A percentile compares a stretch with the other conserved stretches of the same genome.
Conservation (phyloP, 2,113 vertebrate genomes). For the Brachypodius melanocephalos region DNA sequence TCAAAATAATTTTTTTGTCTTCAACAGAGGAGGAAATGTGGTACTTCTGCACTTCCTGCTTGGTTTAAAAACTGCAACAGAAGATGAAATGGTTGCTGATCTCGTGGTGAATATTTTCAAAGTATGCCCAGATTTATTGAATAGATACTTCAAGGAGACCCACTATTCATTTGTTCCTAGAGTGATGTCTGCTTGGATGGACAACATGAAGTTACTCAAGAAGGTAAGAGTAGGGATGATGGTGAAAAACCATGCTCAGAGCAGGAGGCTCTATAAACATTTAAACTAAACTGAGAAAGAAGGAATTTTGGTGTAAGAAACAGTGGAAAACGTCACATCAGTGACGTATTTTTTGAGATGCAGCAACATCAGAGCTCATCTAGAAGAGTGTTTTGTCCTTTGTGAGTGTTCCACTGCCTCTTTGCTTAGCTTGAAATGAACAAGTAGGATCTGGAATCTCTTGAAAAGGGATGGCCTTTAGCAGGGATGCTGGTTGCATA, state of each 20-base stretch:
- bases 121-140: conserved; percentile 86
- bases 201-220: conserved; percentile 86
- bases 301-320: not conserved
- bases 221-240: conserved; percentile 74
- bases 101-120: conserved; percentile 85
- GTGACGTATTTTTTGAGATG: not conserved
- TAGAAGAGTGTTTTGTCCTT: not conserved
- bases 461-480: not conserved
- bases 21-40: conserved; percentile 86
- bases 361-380: not conserved
- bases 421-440: not conserved
- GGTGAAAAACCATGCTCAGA: not conserved
- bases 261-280: not conserved
- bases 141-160: conserved; percentile 89
- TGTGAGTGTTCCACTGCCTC: not conserved
- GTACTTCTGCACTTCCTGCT: conserved; percentile 89
- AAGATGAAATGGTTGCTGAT: conserved; percentile 86
- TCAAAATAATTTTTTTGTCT: not conserved
- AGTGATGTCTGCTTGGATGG: conserved; percentile 82
- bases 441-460: not conserved
- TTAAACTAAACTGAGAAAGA: not conserved
- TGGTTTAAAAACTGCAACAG: conserved; percentile 84
- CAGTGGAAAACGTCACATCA: not conserved
- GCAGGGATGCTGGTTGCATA: not conserved
- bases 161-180: conserved; percentile 86